Percentiles rank a stretch among this genome's conserved stretches.
Evolutionary conservation across 2,888 invertebrate genomes (phyloP).

Genomic region (Orthosia gothica): DNA sequence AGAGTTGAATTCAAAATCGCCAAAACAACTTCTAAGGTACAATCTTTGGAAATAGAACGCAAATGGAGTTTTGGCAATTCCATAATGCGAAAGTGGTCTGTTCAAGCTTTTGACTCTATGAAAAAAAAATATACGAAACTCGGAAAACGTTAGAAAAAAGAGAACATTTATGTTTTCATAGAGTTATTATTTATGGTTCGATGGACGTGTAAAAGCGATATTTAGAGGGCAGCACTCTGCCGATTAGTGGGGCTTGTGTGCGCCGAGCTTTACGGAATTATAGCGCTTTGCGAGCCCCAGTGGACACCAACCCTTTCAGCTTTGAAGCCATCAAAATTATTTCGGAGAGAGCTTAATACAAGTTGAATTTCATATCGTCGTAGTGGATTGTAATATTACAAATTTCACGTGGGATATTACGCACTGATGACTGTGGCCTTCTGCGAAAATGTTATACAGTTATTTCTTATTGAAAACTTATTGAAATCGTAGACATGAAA

Average conservation of each 20-base stretch:
- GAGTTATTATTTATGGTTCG: conserved; percentile 91
- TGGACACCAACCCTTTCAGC: conserved; percentile 86
- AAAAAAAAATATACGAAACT: conserved; percentile 89
- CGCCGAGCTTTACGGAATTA: conserved; percentile 79
- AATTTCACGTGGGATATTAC: conserved; percentile 70
- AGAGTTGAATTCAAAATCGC: conserved; percentile 69
- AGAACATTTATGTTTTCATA: conserved; percentile 91
- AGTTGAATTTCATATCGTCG: conserved; percentile 75
- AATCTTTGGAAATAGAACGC: conserved; percentile 74
- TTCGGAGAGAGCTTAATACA: conserved; percentile 79
- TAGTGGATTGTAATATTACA: conserved; percentile 74
- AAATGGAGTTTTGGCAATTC: conserved; percentile 91
- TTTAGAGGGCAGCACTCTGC: conserved; percentile 90
- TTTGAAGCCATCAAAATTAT: conserved; percentile 89
- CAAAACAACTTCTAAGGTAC: conserved; percentile 59
- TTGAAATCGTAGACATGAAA: conserved; percentile 43
- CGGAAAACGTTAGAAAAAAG: conserved; percentile 91
- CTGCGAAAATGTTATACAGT: conserved; percentile 51
- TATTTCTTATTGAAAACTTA: conserved; percentile 57
- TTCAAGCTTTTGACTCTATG: conserved; percentile 92
- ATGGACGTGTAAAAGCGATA: conserved; percentile 90
- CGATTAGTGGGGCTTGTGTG: conserved; percentile 87
- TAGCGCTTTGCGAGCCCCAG: conserved; percentile 77
- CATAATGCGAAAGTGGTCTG: conserved; percentile 92
- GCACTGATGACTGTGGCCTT: conserved; percentile 69